Percentiles rank a stretch among this genome's conserved stretches.
phyloP scores from a whole-genome alignment of 2,797 vertebrate genomes.

The Macropus fuliginosus region DNA sequence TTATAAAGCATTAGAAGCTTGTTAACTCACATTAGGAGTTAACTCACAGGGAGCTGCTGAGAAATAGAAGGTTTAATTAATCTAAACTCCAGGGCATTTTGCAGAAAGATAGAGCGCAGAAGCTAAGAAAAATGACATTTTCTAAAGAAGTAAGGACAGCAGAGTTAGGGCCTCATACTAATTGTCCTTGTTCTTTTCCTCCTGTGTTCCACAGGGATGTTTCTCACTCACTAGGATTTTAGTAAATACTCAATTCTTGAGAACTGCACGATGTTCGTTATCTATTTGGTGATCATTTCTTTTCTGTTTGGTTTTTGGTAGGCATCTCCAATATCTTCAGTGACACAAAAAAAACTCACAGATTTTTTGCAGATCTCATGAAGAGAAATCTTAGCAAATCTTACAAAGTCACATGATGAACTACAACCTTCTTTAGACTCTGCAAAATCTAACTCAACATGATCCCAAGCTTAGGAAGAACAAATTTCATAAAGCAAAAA shows the following conservation, averaged over 20 bases:
- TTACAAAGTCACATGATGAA: constrained; percentile 5
- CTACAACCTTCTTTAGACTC: background rate
- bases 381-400: constrained; percentile 35
- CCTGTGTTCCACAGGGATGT: background rate
- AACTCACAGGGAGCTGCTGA: background rate
- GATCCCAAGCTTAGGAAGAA: constrained; percentile 16
- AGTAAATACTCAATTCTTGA: background rate
- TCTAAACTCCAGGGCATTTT: constrained; percentile 8
- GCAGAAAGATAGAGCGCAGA: background rate
- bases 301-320: constrained; percentile 5
- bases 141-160: constrained; percentile 9
- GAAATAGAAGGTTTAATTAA: background rate
- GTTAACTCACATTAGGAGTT: background rate
- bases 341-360: constrained; percentile 28
- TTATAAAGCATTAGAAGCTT: background rate
- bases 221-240: background rate
- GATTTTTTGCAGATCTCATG: constrained; percentile 34
- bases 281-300: constrained; percentile 12
- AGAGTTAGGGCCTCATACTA: constrained; percentile 24
- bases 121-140: background rate
- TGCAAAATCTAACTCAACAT: constrained; percentile 1
- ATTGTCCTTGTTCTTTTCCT: background rate
- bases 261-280: background rate
- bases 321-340: background rate
- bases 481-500: background rate